Conservation (phyloP, 2,888 invertebrate genomes). For the Heliconius erato region DNA sequence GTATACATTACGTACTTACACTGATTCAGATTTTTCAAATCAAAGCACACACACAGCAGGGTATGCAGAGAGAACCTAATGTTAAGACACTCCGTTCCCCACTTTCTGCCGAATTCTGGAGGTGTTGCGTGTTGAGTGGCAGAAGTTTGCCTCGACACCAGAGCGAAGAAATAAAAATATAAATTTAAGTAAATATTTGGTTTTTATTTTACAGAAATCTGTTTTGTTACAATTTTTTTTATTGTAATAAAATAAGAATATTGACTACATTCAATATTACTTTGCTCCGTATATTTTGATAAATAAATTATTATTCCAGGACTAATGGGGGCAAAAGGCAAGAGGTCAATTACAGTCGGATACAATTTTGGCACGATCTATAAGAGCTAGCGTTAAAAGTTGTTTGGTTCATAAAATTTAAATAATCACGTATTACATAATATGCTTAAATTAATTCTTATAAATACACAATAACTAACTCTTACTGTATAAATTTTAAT, state of each 20-base stretch:
- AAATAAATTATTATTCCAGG: constrained; percentile 3
- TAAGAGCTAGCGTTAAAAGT: neutral
- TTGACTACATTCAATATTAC: neutral
- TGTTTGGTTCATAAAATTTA: neutral
- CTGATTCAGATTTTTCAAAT: too few species aligned
- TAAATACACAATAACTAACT: neutral
- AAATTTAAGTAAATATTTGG: too few species aligned
- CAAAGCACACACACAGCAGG: too few species aligned
- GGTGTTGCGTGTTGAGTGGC: too few species aligned
- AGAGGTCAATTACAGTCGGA: constrained; percentile 23
- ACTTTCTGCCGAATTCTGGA: too few species aligned
- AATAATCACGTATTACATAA: neutral
- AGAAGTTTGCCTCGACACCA: too few species aligned
- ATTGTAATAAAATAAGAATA: neutral
- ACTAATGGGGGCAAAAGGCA: constrained; percentile 18
- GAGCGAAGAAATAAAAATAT: too few species aligned
- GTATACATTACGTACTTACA: too few species aligned
- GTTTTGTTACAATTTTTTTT: too few species aligned
- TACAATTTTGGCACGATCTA: constrained; percentile 28
- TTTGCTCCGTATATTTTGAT: neutral
- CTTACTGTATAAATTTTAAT: neutral
- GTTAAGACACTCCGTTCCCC: too few species aligned
- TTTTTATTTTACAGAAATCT: neutral
- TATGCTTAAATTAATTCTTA: neutral
- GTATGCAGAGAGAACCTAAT: too few species aligned